Conservation (phyloP, 2,113 vertebrate species). For the Podilymbus podiceps region DNA sequence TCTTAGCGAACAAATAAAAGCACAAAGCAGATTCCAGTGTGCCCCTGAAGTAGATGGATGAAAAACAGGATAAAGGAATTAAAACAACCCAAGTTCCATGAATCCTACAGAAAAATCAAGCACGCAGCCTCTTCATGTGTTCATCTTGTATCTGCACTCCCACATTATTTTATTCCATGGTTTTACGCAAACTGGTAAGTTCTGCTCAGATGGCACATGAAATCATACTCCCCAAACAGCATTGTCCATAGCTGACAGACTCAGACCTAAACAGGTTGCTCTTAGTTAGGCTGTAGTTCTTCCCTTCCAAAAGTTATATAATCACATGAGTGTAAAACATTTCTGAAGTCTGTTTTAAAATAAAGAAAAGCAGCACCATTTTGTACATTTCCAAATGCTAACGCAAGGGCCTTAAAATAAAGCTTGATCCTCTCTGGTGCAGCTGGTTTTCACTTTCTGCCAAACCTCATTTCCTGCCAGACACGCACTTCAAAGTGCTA, state of each 20-base stretch:
- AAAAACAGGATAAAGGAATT: background rate
- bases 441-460: conserved; percentile 45
- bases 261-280: background rate
- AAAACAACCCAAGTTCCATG: background rate
- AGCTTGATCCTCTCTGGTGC: conserved; percentile 1
- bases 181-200: background rate
- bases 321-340: background rate
- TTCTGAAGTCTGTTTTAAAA: background rate
- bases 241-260: background rate
- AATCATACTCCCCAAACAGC: background rate
- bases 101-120: background rate
- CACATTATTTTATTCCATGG: background rate
- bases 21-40: background rate
- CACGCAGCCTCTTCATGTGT: fast-evolving
- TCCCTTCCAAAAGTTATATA: background rate
- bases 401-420: background rate
- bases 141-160: background rate
- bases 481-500: conserved; percentile 46
- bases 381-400: background rate
- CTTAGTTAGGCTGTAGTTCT: background rate
- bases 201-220: background rate
- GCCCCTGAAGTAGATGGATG: background rate
- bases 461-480: conserved; percentile 66
- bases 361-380: background rate
- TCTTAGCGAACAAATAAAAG: background rate